A percentile compares a stretch with the other conserved stretches of the same genome.
These are phyloP conservation scores for Trachurus trachurus DNA, from an alignment of 2,797 vertebrate species.

Conservation along the genomic window DNA sequence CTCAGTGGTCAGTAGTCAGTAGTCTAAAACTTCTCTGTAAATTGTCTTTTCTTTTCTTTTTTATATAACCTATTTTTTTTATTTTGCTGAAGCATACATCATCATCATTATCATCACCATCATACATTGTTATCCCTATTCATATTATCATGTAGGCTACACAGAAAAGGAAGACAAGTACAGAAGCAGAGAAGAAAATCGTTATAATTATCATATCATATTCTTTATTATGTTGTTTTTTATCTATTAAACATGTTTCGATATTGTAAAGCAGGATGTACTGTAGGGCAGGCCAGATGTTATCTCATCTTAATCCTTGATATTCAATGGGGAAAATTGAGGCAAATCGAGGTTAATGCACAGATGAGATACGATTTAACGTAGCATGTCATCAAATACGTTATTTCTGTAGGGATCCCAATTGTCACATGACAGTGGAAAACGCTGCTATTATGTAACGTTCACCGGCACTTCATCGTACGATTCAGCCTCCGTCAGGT, in stretches of 20 bases:
- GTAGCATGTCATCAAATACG: slow-evolving; percentile 6
- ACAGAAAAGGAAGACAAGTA: neutral
- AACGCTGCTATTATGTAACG: slow-evolving; percentile 75
- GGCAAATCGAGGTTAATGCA: neutral
- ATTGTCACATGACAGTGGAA: slow-evolving; percentile 73
- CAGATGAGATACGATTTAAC: neutral
- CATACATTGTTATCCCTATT: neutral
- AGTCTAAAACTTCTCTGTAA: no score
- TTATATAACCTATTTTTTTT: no score
- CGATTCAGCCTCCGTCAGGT: slow-evolving; percentile 56
- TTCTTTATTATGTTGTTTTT: neutral
- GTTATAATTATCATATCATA: no score
- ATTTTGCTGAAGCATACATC: no score
- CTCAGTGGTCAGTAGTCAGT: neutral
- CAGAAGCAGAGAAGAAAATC: no score
- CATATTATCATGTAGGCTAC: neutral
- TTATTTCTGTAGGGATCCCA: slow-evolving; percentile 39
- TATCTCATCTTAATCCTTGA: neutral
- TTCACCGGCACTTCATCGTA: slow-evolving; percentile 63
- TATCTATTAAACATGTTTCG: neutral
- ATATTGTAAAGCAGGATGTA: neutral
- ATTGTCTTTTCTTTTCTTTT: no score
- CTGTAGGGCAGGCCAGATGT: no score
- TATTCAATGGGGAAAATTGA: neutral
- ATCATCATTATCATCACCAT: neutral